Percentiles rank a stretch among this genome's conserved stretches.
phyloP scores from a whole-genome alignment of 2,797 vertebrate species.

The Rhinogobio ventralis region DNA sequence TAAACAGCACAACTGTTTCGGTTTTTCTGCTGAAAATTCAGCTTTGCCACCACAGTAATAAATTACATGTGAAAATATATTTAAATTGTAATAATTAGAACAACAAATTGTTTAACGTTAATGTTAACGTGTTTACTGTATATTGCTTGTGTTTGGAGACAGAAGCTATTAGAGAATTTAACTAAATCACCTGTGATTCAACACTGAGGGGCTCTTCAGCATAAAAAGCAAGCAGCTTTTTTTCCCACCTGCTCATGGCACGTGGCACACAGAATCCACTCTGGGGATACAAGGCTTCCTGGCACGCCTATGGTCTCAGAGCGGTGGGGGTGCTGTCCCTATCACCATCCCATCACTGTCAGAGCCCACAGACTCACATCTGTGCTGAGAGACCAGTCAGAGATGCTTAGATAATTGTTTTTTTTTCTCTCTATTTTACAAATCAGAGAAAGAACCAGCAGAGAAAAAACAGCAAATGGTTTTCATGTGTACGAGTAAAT shows the following conservation, averaged over 20 bases:
- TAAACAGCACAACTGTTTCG: too few species aligned
- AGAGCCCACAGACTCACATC: slow-evolving; percentile 26
- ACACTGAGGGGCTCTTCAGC: neutral
- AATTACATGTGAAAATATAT: neutral
- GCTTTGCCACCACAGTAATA: neutral
- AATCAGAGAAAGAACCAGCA: too few species aligned
- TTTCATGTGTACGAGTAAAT: neutral
- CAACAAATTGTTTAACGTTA: neutral
- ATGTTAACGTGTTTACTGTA: neutral
- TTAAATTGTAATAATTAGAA: neutral
- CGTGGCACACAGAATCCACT: slow-evolving; percentile 44
- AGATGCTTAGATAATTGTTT: slow-evolving; percentile 4
- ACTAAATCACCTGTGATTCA: slow-evolving; percentile 1
- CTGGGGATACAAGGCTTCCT: slow-evolving; percentile 38
- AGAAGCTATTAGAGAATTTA: neutral
- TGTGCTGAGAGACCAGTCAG: slow-evolving; percentile 31
- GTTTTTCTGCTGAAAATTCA: too few species aligned
- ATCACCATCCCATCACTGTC: slow-evolving; percentile 27
- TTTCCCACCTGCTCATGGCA: slow-evolving; percentile 21
- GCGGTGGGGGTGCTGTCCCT: slow-evolving; percentile 7
- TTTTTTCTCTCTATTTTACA: neutral
- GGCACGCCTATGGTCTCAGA: slow-evolving; percentile 34
- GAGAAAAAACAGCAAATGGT: neutral
- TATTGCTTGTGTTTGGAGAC: neutral
- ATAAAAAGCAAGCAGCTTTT: slow-evolving; percentile 35